Percentiles rank a stretch among this genome's conserved stretches.
Evolutionary conservation across 2,113 vertebrate species (phyloP).

Genomic region (Murina feae): DNA sequence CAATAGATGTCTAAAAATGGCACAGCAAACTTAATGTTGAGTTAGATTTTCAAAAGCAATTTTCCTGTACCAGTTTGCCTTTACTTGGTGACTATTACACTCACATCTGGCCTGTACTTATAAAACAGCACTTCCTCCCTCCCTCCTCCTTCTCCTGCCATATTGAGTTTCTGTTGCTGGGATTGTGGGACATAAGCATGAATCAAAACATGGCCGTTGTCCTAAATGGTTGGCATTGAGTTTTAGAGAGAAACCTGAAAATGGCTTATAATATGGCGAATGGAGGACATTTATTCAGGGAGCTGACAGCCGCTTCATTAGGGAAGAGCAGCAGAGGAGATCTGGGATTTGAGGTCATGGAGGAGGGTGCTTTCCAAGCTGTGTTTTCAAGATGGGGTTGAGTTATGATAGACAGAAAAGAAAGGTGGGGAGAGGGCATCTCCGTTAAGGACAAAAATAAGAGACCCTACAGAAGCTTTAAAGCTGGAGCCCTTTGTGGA

Average conservation of each 20-base stretch:
- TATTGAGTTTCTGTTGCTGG: background rate
- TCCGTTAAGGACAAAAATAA: background rate
- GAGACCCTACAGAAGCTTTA: background rate
- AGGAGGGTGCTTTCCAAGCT: background rate
- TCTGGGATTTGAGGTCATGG: background rate
- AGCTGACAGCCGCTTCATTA: background rate
- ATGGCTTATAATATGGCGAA: background rate
- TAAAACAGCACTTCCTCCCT: background rate
- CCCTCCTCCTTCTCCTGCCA: background rate
- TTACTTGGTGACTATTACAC: background rate
- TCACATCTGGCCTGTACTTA: background rate
- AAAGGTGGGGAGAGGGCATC: background rate
- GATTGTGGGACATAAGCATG: background rate
- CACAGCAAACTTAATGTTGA: background rate
- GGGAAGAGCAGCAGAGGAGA: background rate
- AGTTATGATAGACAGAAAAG: background rate
- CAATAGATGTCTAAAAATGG: background rate
- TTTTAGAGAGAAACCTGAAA: slow-evolving; percentile 3
- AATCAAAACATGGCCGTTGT: background rate
- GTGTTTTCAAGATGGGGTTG: background rate
- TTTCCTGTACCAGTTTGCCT: background rate
- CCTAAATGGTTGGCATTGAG: background rate
- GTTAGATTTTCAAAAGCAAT: background rate
- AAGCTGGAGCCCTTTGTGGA: background rate
- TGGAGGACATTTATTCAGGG: background rate